Percentiles rank a stretch among this genome's conserved stretches.
These are phyloP conservation scores for Odontesthes bonariensis DNA, from an alignment of 2,113 vertebrate genomes.

Conservation along the genomic window DNA sequence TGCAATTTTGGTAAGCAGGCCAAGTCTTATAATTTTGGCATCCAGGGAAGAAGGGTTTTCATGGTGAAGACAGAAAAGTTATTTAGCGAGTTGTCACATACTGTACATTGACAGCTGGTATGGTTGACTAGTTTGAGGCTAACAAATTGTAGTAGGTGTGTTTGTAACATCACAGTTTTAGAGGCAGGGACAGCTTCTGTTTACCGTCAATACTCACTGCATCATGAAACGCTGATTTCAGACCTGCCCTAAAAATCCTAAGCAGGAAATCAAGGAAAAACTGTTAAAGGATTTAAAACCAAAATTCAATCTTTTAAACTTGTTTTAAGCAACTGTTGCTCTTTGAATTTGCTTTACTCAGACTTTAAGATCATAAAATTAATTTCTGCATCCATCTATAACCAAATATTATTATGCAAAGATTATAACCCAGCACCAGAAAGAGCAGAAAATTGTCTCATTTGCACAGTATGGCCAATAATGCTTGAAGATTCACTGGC, in stretches of 20 bases:
- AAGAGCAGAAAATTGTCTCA: slow-evolving; percentile 27
- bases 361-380: not conserved
- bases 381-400: not conserved
- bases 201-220: too few relatives aligned
- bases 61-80: not conserved
- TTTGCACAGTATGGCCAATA: slow-evolving; percentile 44
- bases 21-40: not conserved
- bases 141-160: too few relatives aligned
- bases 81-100: not conserved
- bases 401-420: slow-evolving; percentile 12
- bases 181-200: too few relatives aligned
- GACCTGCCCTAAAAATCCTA: not conserved
- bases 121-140: too few relatives aligned
- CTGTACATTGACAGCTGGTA: too few relatives aligned
- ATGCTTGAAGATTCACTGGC: slow-evolving; percentile 21
- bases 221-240: not conserved
- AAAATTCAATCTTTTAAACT: not conserved
- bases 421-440: slow-evolving; percentile 8
- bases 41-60: not conserved
- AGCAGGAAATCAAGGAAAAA: too few relatives aligned
- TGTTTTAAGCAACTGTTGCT: not conserved
- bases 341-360: not conserved
- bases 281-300: too few relatives aligned
- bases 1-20: not conserved
- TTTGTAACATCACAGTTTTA: too few relatives aligned